Evolutionary conservation across 2,113 vertebrate genomes (phyloP).

Genomic region (Chaetops frenatus): DNA sequence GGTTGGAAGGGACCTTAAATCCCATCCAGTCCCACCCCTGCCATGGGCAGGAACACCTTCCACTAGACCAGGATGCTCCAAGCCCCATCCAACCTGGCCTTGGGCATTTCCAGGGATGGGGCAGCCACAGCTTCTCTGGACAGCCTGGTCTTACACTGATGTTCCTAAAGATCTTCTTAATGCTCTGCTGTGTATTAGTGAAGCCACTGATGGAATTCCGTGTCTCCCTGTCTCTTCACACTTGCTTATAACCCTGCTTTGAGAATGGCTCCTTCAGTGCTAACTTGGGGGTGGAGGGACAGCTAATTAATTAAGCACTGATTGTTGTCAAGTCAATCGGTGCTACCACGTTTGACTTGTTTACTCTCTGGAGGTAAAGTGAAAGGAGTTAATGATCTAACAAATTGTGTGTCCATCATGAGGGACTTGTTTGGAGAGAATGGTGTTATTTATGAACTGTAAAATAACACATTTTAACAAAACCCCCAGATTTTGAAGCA

Average conservation of each 20-base stretch:
- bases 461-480: background rate
- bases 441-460: constrained; percentile 39
- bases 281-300: constrained; percentile 34
- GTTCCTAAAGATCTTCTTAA: background rate
- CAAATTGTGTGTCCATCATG: constrained; percentile 48
- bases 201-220: background rate
- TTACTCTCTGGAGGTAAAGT: constrained; percentile 34
- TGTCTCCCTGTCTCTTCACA: background rate
- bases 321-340: constrained; percentile 50
- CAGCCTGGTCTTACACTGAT: background rate
- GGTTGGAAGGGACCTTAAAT: background rate
- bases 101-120: background rate
- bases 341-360: constrained; percentile 49
- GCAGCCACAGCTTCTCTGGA: background rate
- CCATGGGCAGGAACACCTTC: background rate
- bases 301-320: constrained; percentile 61
- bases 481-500: background rate
- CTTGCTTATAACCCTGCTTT: background rate
- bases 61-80: background rate
- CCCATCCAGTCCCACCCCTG: background rate
- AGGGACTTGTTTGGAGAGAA: constrained; percentile 23
- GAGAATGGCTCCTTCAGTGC: background rate
- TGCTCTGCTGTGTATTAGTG: background rate
- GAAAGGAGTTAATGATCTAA: constrained; percentile 62
- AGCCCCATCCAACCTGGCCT: background rate